Base-by-base conservation (phyloP, 30 jellyfish, hydroid and myxozoan genomes). In the Cassiopea andromeda region DNA sequence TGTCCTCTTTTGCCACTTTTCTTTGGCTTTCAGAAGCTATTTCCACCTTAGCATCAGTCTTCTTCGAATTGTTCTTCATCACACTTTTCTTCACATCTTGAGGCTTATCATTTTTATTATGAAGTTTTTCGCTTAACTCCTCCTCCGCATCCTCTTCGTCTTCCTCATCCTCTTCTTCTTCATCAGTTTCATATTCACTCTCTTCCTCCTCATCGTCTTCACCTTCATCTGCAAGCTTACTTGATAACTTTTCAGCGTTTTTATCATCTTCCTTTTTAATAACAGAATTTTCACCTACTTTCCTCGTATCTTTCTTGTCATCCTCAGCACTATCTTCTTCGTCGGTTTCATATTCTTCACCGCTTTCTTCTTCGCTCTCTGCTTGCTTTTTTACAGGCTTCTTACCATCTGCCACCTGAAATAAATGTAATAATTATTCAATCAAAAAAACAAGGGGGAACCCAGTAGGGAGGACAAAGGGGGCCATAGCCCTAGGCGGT, bases 321-420 rank as follows among this genome's bases (percentile, higher is more conserved):
- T 72, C 83, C 1, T 85, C 96, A 19, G 89, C 93, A 18, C 84
- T 94, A 73, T 66, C 92, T 7, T 89, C 92, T 48, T 84, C 93
- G 7, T 93, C 94, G 9, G 73, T 48, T 57, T 81, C 88, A 7
- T 64, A 77, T n/a, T 85, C 90, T 58, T 85, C 91, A 15, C 64
- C 86, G 79, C 79, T 68, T 15, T 80, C 87, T 76, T 83, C 85
- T 68, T 91, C 90, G 60, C 81, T 61, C 27, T 83, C 84, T n/a
- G 48, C 83, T 46, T 84, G 76, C 74, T 77, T 73, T 68, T 85
- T 92, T 5, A 69, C 74, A 7, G 82, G 47, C 54, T 46, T 15
- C 38, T 83, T 83, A 8, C 9, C 90, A 60, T 81, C 50, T 48
- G n/a, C 12, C 17, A 10, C 45, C 84, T 75, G 46, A 47, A n/a